A percentile compares a stretch with the other conserved stretches of the same genome.
Conservation (phyloP, 2,797 vertebrate genomes). For the Lindbergichthys nudifrons region DNA sequence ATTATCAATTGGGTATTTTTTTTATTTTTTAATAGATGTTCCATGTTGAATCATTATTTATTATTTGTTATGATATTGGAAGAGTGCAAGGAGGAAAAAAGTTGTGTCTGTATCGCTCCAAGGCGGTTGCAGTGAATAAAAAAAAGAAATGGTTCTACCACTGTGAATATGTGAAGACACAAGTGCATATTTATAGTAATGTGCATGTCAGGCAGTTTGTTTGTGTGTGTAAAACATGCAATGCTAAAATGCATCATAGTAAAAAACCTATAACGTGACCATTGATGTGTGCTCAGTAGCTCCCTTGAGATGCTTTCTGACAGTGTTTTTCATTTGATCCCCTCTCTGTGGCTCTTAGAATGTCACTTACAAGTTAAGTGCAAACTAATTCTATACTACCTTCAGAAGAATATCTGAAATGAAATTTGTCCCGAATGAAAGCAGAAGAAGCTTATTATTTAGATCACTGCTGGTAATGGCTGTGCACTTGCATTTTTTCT, state of each 20-base stretch:
- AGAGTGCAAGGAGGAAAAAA: constrained; percentile 30
- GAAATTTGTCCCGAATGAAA: constrained; percentile 60
- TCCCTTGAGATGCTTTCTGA: constrained; percentile 49
- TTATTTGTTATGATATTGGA: constrained; percentile 53
- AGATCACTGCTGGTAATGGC: constrained; percentile 57
- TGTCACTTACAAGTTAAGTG: constrained; percentile 64
- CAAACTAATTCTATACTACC: constrained; percentile 54
- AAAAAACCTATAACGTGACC: constrained; percentile 33
- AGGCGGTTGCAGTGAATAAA: constrained; percentile 14
- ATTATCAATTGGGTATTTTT: constrained; percentile 19
- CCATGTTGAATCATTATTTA: constrained; percentile 30
- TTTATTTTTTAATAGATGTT: constrained; percentile 17
- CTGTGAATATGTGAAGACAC: constrained; percentile 3
- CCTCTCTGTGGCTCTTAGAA: constrained; percentile 48
- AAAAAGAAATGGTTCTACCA: neutral
- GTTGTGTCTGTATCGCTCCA: constrained; percentile 5
- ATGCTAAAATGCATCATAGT: constrained; percentile 35
- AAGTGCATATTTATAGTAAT: constrained; percentile 9
- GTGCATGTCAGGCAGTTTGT: constrained; percentile 8
- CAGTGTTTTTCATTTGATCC: constrained; percentile 48
- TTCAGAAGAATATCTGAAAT: constrained; percentile 56
- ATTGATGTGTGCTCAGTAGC: constrained; percentile 45
- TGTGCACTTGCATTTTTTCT: constrained; percentile 43
- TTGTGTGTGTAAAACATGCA: constrained; percentile 10
- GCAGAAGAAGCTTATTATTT: constrained; percentile 58